A percentile compares a stretch with the other conserved stretches of the same genome.
These are phyloP conservation scores for Polia nebulosa DNA, from an alignment of 2,888 invertebrate genomes.

Conservation along the genomic window DNA sequence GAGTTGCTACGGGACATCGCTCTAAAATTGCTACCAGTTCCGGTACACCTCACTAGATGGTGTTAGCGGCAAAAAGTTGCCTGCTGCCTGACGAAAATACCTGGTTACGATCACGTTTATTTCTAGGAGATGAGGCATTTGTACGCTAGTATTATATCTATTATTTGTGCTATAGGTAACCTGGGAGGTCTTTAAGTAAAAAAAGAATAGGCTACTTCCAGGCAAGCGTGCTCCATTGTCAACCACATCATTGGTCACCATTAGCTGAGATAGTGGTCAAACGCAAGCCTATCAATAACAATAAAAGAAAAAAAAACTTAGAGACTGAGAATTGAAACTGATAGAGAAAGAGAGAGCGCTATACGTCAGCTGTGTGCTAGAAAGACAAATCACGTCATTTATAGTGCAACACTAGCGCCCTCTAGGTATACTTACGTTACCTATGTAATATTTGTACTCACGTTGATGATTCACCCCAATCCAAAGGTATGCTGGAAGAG, in stretches of 20 bases:
- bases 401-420: background rate
- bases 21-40: no score
- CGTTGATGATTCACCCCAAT: background rate
- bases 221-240: background rate
- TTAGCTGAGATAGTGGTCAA: background rate
- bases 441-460: background rate
- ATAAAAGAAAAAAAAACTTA: background rate
- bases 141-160: no score
- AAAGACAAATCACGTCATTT: constrained; percentile 23
- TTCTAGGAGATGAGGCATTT: no score
- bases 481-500: background rate
- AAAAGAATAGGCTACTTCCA: no score
- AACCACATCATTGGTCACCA: background rate
- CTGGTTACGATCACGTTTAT: no score
- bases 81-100: no score
- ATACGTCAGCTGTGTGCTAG: constrained; percentile 1
- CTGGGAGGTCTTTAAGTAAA: no score
- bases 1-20: no score
- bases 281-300: background rate
- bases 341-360: background rate
- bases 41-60: no score
- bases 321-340: constrained; percentile 60
- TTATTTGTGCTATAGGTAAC: no score
- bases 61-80: no score
- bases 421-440: constrained; percentile 8